A percentile compares a stretch with the other conserved stretches of the same genome.
These are phyloP conservation scores for Archaeoteleia sp. DNA, from an alignment of 2,888 invertebrate genomes.

Conservation along the genomic window DNA sequence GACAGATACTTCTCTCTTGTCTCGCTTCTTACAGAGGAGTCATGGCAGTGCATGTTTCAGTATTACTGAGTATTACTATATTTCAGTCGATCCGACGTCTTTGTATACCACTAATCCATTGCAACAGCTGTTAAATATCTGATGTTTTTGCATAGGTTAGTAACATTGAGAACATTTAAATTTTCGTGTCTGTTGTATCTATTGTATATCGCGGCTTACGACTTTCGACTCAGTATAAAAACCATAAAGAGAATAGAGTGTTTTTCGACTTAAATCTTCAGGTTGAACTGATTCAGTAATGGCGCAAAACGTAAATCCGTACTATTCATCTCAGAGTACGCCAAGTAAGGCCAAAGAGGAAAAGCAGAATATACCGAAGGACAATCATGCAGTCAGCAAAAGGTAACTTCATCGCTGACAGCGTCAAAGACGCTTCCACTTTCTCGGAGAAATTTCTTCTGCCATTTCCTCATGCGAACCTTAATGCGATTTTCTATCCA, in stretches of 20 bases:
- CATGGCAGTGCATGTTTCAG: too few relatives aligned
- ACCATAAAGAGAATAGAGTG: slow-evolving; percentile 2
- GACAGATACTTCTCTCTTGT: too few relatives aligned
- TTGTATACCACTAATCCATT: too few relatives aligned
- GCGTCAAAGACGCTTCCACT: slow-evolving; percentile 20
- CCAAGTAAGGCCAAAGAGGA: slow-evolving; percentile 88
- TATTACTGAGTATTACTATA: too few relatives aligned
- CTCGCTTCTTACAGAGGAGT: too few relatives aligned
- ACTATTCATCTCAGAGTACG: slow-evolving; percentile 83
- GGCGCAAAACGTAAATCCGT: slow-evolving; percentile 93
- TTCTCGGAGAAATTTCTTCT: slow-evolving; percentile 1
- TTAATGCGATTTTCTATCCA: too few relatives aligned
- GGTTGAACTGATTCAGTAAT: slow-evolving; percentile 73
- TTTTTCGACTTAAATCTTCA: slow-evolving; percentile 1
- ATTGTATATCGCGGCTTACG: slow-evolving; percentile 14
- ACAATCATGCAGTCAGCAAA: slow-evolving; percentile 93
- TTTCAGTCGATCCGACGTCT: too few relatives aligned
- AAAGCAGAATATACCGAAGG: slow-evolving; percentile 81
- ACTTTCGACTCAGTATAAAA: neutral
- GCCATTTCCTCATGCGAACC: neutral
- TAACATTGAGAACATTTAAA: slow-evolving; percentile 66
- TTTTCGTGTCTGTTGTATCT: slow-evolving; percentile 68
- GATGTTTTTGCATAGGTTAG: slow-evolving; percentile 1
- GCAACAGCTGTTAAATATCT: slow-evolving; percentile 6
- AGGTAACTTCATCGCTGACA: slow-evolving; percentile 78